phyloP scores from a whole-genome alignment of 53 echinoderm and acorn worm genomes.

The Temnopleurus reevesii region DNA sequence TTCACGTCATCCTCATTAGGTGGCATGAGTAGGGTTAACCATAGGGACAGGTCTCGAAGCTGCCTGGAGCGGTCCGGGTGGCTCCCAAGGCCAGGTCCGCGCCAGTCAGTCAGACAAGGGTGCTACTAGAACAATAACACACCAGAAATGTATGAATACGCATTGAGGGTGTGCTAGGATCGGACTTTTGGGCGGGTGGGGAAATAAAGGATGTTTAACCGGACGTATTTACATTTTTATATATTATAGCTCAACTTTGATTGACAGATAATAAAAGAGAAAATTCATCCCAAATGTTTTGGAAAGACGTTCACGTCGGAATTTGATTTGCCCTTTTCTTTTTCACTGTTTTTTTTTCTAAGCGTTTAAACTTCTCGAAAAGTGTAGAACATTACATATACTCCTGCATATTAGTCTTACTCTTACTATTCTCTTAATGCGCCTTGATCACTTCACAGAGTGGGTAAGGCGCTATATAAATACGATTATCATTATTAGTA shows the following conservation, averaged over 20 bases:
- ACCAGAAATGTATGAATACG: not conserved
- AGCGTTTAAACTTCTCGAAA: too few species aligned
- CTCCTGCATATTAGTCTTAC: too few species aligned
- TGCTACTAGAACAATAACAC: not conserved
- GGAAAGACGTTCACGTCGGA: too few species aligned
- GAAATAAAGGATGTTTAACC: not conserved
- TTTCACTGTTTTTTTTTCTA: too few species aligned
- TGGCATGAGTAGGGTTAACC: conserved; percentile 32
- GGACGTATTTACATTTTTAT: not conserved
- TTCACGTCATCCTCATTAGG: conserved; percentile 40
- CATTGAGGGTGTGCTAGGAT: not conserved
- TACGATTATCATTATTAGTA: too few species aligned
- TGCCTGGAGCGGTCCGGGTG: not conserved
- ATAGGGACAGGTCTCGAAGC: not conserved
- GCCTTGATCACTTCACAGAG: too few species aligned
- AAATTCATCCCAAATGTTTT: too few species aligned
- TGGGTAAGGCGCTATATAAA: too few species aligned
- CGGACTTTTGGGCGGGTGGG: not conserved
- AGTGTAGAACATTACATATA: too few species aligned
- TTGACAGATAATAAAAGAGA: not conserved
- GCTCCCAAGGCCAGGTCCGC: not conserved
- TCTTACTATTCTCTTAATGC: too few species aligned
- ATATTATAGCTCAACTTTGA: not conserved
- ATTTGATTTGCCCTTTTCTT: too few species aligned
- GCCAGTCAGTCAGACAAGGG: conserved; percentile 24